A percentile compares a stretch with the other conserved stretches of the same genome.
phyloP scores from a whole-genome alignment of 2,797 vertebrate genomes.

The Muscicapa striata region DNA sequence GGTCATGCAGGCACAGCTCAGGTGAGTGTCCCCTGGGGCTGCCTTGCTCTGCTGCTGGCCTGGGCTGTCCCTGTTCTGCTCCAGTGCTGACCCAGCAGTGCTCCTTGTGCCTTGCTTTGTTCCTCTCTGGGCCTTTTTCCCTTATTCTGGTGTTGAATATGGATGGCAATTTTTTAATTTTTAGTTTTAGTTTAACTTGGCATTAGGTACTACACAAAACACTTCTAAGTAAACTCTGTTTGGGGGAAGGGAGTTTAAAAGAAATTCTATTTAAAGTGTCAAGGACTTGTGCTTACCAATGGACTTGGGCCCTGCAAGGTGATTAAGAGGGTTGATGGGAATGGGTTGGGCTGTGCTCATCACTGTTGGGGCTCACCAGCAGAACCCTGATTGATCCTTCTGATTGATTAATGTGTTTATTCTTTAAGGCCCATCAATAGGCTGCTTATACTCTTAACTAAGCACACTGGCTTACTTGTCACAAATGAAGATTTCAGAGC shows the following conservation, averaged over 20 bases:
- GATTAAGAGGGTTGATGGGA: not conserved
- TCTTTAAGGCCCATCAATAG: not conserved
- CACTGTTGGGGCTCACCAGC: not conserved
- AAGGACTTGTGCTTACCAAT: not conserved
- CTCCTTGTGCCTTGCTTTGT: not conserved
- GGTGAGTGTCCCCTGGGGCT: not conserved
- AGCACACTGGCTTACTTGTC: not conserved
- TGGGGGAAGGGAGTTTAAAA: not conserved
- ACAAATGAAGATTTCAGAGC: not conserved
- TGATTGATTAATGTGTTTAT: not conserved
- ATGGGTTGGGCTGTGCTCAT: not conserved
- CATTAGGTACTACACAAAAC: not conserved
- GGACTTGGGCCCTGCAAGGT: not conserved
- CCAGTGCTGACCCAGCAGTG: not conserved
- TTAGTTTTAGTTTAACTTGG: not conserved
- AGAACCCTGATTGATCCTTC: not conserved
- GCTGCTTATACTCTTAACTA: not conserved
- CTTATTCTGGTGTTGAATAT: not conserved
- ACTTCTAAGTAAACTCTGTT: not conserved
- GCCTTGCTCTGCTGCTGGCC: not conserved
- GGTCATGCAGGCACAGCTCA: not conserved
- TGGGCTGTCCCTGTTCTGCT: not conserved
- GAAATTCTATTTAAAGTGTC: not conserved
- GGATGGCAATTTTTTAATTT: not conserved
- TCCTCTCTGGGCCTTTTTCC: not conserved